Evolutionary conservation across 2,797 vertebrate species (phyloP).

Genomic region (Nyctibius grandis): DNA sequence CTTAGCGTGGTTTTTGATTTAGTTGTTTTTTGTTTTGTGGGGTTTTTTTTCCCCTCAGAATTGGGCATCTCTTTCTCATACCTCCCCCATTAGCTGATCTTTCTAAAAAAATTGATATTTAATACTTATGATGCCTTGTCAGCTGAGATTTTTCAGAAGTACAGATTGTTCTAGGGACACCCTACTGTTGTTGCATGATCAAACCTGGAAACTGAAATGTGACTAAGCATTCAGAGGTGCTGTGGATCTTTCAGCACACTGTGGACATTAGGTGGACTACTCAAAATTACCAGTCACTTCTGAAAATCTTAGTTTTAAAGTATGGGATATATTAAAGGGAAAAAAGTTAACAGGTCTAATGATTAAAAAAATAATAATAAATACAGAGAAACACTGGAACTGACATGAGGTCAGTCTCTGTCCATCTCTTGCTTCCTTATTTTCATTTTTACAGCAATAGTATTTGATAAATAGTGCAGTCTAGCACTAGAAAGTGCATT

Average conservation of each 20-base stretch:
- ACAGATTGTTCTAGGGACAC: not conserved
- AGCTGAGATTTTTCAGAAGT: not conserved
- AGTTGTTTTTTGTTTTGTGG: not conserved
- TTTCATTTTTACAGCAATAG: not conserved
- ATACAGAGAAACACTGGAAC: not conserved
- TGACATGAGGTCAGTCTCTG: not conserved
- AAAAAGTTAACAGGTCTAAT: not conserved
- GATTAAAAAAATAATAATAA: not conserved
- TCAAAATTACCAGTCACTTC: not conserved
- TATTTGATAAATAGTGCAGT: not conserved
- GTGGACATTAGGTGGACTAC: not conserved
- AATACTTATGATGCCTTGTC: not conserved
- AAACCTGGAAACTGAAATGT: not conserved
- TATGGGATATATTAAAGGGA: not conserved
- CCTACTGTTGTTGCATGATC: not conserved
- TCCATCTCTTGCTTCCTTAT: not conserved
- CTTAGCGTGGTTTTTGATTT: not conserved
- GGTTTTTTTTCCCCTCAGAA: not conserved
- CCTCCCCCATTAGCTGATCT: not conserved
- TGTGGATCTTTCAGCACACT: not conserved
- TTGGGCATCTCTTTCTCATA: not conserved
- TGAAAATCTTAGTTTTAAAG: not conserved
- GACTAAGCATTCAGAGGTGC: not conserved
- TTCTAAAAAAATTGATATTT: not conserved
- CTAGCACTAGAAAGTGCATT: not conserved